Evolutionary conservation across 2,888 invertebrate genomes (phyloP).

Genomic region (Drosophila tripunctata): DNA sequence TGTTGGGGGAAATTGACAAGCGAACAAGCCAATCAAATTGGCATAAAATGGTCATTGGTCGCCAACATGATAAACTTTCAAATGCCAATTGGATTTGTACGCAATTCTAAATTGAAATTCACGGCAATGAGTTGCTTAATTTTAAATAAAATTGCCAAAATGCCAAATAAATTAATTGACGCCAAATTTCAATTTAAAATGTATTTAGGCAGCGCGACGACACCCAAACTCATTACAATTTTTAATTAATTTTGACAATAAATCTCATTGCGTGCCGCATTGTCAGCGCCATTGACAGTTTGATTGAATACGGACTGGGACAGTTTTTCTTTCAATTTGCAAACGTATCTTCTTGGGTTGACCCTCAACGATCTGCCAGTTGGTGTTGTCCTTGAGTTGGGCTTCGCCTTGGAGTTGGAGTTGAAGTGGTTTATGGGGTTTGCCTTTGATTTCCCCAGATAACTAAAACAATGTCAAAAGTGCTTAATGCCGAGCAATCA

Average conservation of each 20-base stretch:
- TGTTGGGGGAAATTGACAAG: slow-evolving; percentile 10
- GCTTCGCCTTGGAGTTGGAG: slow-evolving; percentile 15
- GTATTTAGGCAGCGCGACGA: slow-evolving; percentile 48
- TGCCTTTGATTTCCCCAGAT: slow-evolving; percentile 71
- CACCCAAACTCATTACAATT: slow-evolving; percentile 72
- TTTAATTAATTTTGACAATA: slow-evolving; percentile 78
- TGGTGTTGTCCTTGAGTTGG: slow-evolving; percentile 22
- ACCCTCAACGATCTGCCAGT: slow-evolving; percentile 23
- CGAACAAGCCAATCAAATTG: slow-evolving; percentile 68
- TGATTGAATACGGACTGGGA: slow-evolving; percentile 60
- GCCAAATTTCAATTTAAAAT: slow-evolving; percentile 34
- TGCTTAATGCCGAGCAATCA: slow-evolving; percentile 70
- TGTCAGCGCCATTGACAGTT: slow-evolving; percentile 56
- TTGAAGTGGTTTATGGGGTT: slow-evolving; percentile 8
- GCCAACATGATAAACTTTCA: slow-evolving; percentile 18
- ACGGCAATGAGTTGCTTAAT: slow-evolving; percentile 56
- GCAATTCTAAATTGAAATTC: slow-evolving; percentile 69
- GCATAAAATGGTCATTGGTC: slow-evolving; percentile 51
- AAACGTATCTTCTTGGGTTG: slow-evolving; percentile 2
- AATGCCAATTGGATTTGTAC: slow-evolving; percentile 8
- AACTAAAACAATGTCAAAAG: slow-evolving; percentile 72
- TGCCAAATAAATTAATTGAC: slow-evolving; percentile 72
- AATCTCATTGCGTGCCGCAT: slow-evolving; percentile 44
- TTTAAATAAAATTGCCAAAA: slow-evolving; percentile 68
- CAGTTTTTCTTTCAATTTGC: slow-evolving; percentile 15